These are phyloP conservation scores for Ceramica pisi DNA, from an alignment of 2,888 invertebrate species.

Conservation along the genomic window DNA sequence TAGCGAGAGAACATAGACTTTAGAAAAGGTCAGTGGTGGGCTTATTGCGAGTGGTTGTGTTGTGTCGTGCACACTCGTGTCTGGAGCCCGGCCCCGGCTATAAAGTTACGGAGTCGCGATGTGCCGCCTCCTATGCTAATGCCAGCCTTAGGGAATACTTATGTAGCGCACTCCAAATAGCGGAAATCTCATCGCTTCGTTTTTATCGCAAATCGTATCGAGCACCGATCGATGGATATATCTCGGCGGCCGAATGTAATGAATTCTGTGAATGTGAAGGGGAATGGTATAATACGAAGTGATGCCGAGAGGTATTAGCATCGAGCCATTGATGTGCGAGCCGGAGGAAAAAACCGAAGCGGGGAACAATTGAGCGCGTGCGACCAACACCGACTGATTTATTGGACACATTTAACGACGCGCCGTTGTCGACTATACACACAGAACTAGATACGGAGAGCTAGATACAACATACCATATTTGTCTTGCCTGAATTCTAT, in stretches of 20 bases:
- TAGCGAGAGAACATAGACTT: neutral
- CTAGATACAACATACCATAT: neutral
- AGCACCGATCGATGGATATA: conserved; percentile 50
- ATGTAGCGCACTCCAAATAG: conserved; percentile 33
- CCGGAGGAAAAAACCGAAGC: conserved; percentile 17
- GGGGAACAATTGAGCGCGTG: conserved; percentile 36
- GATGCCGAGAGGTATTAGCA: conserved; percentile 35
- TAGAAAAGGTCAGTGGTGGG: neutral
- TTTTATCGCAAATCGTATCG: conserved; percentile 50
- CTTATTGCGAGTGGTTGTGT: neutral
- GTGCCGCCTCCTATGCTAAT: conserved; percentile 62
- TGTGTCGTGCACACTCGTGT: neutral
- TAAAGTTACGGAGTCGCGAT: conserved; percentile 19
- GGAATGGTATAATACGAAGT: conserved; percentile 35
- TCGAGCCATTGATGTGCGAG: conserved; percentile 16
- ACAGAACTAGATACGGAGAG: neutral
- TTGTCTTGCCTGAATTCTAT: neutral
- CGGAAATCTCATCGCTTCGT: conserved; percentile 43
- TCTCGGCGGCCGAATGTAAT: conserved; percentile 40
- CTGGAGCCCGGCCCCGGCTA: neutral
- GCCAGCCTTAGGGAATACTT: conserved; percentile 40
- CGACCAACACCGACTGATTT: conserved; percentile 53
- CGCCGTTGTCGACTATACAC: neutral
- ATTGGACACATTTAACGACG: conserved; percentile 58
- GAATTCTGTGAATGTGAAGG: conserved; percentile 34